Evolutionary conservation across 2,888 invertebrate species (phyloP).

Genomic region (Drosophila quinaria): DNA sequence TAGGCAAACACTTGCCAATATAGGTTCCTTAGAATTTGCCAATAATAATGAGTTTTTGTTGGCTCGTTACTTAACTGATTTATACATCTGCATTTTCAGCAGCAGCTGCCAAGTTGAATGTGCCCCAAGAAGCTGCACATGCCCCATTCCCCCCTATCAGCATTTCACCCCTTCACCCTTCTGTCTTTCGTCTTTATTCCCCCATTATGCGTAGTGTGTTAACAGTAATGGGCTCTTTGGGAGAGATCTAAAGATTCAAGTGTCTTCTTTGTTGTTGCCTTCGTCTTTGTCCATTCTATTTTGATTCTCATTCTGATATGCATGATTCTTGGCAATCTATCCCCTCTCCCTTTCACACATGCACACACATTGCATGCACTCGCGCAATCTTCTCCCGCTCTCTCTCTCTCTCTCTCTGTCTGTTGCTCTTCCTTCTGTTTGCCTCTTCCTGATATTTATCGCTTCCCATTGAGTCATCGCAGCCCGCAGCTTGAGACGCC

Average conservation of each 20-base stretch:
- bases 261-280: conserved; percentile 33
- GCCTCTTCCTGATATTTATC: conserved; percentile 14
- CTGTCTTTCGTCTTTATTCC: conserved; percentile 4
- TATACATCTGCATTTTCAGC: conserved; percentile 15
- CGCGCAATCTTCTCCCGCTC: conserved; percentile 3
- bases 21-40: conserved; percentile 29
- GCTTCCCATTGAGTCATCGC: conserved; percentile 63
- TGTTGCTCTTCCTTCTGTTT: conserved; percentile 17
- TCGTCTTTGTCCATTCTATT: conserved; percentile 48
- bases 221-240: neutral
- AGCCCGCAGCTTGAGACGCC: conserved; percentile 55
- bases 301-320: conserved; percentile 51
- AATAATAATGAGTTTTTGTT: conserved; percentile 20
- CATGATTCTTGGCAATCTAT: conserved; percentile 5
- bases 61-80: conserved; percentile 7
- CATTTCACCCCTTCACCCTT: conserved; percentile 1
- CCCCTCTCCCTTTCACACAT: neutral
- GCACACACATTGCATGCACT: conserved; percentile 13
- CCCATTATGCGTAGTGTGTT: conserved; percentile 24
- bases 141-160: conserved; percentile 1
- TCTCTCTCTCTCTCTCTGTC: conserved; percentile 22
- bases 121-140: conserved; percentile 12
- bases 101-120: conserved; percentile 47
- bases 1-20: conserved; percentile 29
- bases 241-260: conserved; percentile 33